Conservation (phyloP, 2,888 invertebrate genomes). For the Dysmachus trigonus region DNA sequence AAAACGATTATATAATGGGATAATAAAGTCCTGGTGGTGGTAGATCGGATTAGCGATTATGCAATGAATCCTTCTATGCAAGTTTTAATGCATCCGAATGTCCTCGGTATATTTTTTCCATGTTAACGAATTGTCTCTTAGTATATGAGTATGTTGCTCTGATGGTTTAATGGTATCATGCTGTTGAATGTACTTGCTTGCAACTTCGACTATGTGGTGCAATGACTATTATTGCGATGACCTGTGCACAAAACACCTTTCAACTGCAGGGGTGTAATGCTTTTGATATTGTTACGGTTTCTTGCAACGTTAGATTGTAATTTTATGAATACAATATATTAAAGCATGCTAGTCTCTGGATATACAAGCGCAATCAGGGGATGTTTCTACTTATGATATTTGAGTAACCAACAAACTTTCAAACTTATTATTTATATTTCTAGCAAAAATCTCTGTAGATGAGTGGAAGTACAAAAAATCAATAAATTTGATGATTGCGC, state of each 20-base stretch:
- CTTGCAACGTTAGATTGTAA: not conserved
- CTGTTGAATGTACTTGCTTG: not conserved
- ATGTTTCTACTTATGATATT: not conserved
- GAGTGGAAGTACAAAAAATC: not conserved
- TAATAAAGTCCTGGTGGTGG: constrained; percentile 14
- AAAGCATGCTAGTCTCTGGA: not conserved
- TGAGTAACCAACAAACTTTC: not conserved
- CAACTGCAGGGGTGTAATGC: not conserved
- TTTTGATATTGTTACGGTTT: not conserved
- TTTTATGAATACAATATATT: not conserved
- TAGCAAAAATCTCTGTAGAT: no score
- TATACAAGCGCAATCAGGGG: not conserved
- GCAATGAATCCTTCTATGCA: not conserved
- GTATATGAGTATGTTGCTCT: not conserved
- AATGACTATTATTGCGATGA: not conserved
- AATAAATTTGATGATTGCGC: not conserved
- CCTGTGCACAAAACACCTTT: not conserved
- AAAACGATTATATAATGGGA: constrained; percentile 51
- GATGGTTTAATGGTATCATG: constrained; percentile 20
- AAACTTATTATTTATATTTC: no score
- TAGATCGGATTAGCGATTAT: not conserved
- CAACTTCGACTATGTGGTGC: not conserved
- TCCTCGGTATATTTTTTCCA: not conserved
- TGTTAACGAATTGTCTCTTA: not conserved
- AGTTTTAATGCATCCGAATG: not conserved